Evolutionary conservation across 2,797 vertebrate species (phyloP).

Genomic region (Chlorospingus flavigularis): DNA sequence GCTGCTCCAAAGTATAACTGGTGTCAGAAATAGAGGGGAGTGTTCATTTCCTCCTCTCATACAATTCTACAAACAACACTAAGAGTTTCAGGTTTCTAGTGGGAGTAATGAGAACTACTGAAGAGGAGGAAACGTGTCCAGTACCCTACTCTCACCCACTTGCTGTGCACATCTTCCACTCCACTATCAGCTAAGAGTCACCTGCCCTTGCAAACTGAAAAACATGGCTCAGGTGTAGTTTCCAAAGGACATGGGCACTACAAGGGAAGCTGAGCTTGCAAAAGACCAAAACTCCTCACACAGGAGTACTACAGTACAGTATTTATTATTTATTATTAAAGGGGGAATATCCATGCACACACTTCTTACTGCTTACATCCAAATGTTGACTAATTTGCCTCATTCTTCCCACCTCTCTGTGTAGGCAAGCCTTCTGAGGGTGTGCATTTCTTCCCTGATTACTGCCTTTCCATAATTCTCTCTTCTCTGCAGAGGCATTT

Average conservation of each 20-base stretch:
- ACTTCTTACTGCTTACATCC: not conserved
- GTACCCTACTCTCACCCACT: not conserved
- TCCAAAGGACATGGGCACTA: not conserved
- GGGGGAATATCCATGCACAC: not conserved
- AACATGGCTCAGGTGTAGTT: not conserved
- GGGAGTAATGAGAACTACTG: not conserved
- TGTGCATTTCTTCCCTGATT: not conserved
- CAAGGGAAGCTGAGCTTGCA: not conserved
- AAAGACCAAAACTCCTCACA: not conserved
- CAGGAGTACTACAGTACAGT: not conserved
- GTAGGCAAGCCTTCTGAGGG: not conserved
- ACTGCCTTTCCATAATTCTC: not conserved
- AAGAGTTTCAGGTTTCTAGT: not conserved
- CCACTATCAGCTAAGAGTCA: not conserved
- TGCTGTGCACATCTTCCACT: not conserved
- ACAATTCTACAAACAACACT: not conserved
- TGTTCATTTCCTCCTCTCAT: not conserved
- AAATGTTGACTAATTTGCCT: not conserved
- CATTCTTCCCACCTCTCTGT: not conserved
- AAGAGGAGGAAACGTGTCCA: fast-evolving
- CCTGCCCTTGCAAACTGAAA: not conserved
- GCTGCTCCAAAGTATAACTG: not conserved
- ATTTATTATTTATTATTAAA: not conserved
- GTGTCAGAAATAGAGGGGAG: not conserved
- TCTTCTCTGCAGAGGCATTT: not conserved